Conservation (phyloP, 1,140 invertebrate genomes). For the Lethocerus indicus region DNA sequence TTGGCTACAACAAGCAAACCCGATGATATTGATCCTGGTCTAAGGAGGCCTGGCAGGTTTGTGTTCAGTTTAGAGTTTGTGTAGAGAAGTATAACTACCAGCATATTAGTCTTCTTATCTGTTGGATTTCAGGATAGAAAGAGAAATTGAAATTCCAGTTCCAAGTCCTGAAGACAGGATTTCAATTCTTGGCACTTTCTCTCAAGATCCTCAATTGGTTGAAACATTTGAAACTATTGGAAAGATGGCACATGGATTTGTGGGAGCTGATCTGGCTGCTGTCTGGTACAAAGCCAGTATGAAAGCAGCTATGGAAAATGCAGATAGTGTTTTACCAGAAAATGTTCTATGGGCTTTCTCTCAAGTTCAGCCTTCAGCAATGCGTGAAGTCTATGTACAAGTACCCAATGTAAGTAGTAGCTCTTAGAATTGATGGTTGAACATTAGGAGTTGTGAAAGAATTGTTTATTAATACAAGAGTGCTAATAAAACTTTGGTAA, state of each 20-base stretch:
- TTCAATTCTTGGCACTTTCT: constrained; percentile 45
- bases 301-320: constrained; percentile 26
- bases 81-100: no score
- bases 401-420: constrained; percentile 52
- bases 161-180: constrained; percentile 46
- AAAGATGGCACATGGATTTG: constrained; percentile 65
- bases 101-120: not conserved
- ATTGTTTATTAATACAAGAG: no score
- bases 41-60: constrained; percentile 49
- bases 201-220: constrained; percentile 35
- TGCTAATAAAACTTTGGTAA: no score
- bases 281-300: constrained; percentile 53
- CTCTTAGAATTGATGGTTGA: no score
- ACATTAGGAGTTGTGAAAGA: no score
- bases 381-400: constrained; percentile 76
- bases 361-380: constrained; percentile 66
- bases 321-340: constrained; percentile 21
- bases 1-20: constrained; percentile 54
- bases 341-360: constrained; percentile 47
- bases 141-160: constrained; percentile 70
- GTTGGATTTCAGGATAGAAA: constrained; percentile 39
- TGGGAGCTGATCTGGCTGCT: constrained; percentile 66
- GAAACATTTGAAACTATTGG: constrained; percentile 43
- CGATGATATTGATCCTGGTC: constrained; percentile 47
- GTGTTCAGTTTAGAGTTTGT: constrained; percentile 37